A percentile compares a stretch with the other conserved stretches of the same genome.
phyloP scores from a whole-genome alignment of 2,797 vertebrate genomes.

The Poeciliopsis paucimaculata region DNA sequence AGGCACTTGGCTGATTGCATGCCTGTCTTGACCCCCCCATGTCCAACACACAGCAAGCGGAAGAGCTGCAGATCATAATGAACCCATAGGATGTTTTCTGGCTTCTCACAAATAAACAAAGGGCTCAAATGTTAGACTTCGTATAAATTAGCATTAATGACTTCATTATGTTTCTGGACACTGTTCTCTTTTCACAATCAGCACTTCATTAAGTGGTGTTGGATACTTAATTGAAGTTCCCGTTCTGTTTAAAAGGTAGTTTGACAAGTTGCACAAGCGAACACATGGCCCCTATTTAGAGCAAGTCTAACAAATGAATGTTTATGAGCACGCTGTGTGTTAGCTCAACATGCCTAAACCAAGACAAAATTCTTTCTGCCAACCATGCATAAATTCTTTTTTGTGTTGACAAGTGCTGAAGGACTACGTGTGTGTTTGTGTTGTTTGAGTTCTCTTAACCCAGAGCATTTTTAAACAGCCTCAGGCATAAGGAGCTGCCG shows the following conservation, averaged over 20 bases:
- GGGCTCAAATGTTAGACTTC: conserved; percentile 78
- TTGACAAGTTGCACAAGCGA: conserved; percentile 66
- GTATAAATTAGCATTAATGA: conserved; percentile 82
- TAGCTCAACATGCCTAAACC: conserved; percentile 31
- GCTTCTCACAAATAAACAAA: conserved; percentile 78
- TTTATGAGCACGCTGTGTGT: conserved; percentile 57
- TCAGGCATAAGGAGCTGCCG: conserved; percentile 25
- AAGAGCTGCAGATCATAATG: conserved; percentile 70
- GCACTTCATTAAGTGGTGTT: conserved; percentile 75
- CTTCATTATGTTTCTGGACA: conserved; percentile 75
- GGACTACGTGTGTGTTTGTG: neutral
- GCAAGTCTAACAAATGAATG: conserved; percentile 50
- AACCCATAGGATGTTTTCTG: conserved; percentile 76
- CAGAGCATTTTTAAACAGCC: conserved; percentile 25
- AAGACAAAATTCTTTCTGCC: conserved; percentile 21
- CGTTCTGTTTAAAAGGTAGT: conserved; percentile 71
- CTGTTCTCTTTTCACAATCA: conserved; percentile 67
- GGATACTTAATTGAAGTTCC: conserved; percentile 77
- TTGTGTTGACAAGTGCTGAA: conserved; percentile 3
- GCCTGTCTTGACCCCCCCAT: conserved; percentile 64
- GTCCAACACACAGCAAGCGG: conserved; percentile 64
- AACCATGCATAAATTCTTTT: conserved; percentile 17
- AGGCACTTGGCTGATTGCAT: conserved; percentile 67
- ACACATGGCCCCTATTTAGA: conserved; percentile 59
- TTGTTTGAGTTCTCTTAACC: conserved; percentile 9